These are phyloP conservation scores for Melozone crissalis DNA, from an alignment of 2,113 vertebrate species.

Conservation along the genomic window DNA sequence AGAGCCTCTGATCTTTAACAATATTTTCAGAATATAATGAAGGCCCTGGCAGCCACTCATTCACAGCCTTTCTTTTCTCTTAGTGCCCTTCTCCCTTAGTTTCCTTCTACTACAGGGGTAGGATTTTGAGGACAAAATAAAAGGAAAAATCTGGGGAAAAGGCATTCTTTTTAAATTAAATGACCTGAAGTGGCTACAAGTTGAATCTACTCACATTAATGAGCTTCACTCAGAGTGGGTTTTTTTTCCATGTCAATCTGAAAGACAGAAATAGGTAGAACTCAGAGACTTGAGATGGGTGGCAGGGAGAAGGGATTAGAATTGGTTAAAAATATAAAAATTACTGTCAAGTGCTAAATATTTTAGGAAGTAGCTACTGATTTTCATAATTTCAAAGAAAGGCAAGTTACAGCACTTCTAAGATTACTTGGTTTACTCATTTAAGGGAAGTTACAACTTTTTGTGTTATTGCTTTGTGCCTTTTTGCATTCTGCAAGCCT, in stretches of 20 bases:
- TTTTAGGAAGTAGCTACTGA: neutral
- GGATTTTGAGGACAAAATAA: neutral
- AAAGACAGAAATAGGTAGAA: neutral
- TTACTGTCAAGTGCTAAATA: neutral
- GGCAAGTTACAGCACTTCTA: neutral
- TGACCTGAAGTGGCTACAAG: neutral
- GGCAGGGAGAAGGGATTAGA: accelerated
- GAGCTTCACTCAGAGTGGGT: neutral
- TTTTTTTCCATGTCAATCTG: neutral
- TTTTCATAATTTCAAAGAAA: neutral
- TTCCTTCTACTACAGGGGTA: neutral
- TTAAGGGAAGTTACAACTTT: neutral
- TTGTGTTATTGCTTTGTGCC: neutral
- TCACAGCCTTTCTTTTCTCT: neutral
- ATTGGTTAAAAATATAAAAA: neutral
- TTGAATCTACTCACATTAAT: neutral
- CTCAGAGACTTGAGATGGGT: neutral
- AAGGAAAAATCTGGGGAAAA: neutral
- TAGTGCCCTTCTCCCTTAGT: neutral
- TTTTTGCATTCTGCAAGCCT: neutral
- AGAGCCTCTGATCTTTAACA: neutral
- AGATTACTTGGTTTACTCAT: neutral
- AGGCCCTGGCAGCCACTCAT: neutral
- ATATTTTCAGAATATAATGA: neutral
- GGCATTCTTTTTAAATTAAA: neutral